Conservation (phyloP, 35 echinoderm and acorn worm genomes). For the Ptychodera flava region DNA sequence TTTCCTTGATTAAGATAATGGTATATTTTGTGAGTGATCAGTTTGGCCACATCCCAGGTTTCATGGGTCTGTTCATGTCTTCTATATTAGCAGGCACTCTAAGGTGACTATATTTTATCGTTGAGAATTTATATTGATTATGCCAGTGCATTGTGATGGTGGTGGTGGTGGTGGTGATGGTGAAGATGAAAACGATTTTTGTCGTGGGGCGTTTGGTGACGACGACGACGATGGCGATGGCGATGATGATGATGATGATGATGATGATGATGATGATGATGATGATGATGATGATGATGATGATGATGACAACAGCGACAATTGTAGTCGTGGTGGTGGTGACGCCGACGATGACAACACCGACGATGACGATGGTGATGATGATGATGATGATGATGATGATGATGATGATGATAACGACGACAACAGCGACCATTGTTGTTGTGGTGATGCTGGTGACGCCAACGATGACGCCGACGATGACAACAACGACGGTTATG, state of each 20-base stretch:
- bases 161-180: conserved; percentile 13
- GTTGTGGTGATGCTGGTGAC: background rate
- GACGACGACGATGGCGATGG: conserved; percentile 32
- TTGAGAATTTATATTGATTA: too few relatives aligned
- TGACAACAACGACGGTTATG: conserved; percentile 2
- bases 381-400: conserved; percentile 13
- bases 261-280: conserved; percentile 28
- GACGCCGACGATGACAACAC: conserved; percentile 8
- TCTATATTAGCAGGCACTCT: conserved; percentile 52
- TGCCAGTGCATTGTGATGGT: background rate
- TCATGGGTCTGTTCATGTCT: conserved; percentile 62
- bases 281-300: conserved; percentile 10
- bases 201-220: background rate
- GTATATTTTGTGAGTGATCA: conserved; percentile 65
- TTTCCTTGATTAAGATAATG: conserved; percentile 66
- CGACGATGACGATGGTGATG: conserved; percentile 12
- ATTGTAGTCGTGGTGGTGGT: too few relatives aligned
- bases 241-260: conserved; percentile 34
- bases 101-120: conserved; percentile 39
- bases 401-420: conserved; percentile 30
- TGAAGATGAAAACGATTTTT: conserved; percentile 9
- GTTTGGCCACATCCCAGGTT: conserved; percentile 76
- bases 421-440: conserved; percentile 19
- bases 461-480: conserved; percentile 11
- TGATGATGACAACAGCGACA: conserved; percentile 16